Evolutionary conservation across 2,888 invertebrate species (phyloP).

Genomic region (Prosopocoilus inquinatus): DNA sequence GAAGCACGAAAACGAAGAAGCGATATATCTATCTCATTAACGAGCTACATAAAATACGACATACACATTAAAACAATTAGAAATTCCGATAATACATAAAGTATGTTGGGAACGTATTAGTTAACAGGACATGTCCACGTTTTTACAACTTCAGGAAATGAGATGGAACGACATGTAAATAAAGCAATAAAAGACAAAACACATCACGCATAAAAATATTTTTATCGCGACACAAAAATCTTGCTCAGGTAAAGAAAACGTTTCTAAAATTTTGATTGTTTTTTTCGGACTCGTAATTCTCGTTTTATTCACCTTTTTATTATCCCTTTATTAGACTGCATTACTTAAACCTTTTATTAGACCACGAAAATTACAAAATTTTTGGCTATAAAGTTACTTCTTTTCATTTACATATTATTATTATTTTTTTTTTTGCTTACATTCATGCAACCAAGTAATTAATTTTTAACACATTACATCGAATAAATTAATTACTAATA

Average conservation of each 20-base stretch:
- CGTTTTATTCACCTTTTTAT: slow-evolving; percentile 20
- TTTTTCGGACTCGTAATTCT: slow-evolving; percentile 23
- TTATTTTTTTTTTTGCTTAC: background rate
- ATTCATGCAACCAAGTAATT: background rate
- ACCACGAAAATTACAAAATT: slow-evolving; percentile 8
- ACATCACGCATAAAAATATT: slow-evolving; percentile 43
- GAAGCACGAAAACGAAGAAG: too few species aligned
- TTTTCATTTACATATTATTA: slow-evolving; percentile 6
- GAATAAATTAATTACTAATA: too few species aligned
- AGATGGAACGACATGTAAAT: slow-evolving; percentile 42
- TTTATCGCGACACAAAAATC: slow-evolving; percentile 41
- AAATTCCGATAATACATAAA: slow-evolving; percentile 4
- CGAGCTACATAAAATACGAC: too few species aligned
- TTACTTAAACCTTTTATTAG: slow-evolving; percentile 11
- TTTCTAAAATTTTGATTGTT: slow-evolving; percentile 40
- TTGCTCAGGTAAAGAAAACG: slow-evolving; percentile 40
- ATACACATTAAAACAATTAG: background rate
- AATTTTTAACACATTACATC: too few species aligned
- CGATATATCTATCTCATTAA: too few species aligned
- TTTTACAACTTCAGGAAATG: slow-evolving; percentile 45
- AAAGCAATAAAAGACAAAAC: slow-evolving; percentile 45
- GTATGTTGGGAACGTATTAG: slow-evolving; percentile 24
- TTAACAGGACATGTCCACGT: slow-evolving; percentile 39
- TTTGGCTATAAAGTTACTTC: slow-evolving; percentile 8
- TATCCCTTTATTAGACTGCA: slow-evolving; percentile 18